These are phyloP conservation scores for Ictalurus furcatus DNA, from an alignment of 2,113 vertebrate genomes.

Conservation along the genomic window DNA sequence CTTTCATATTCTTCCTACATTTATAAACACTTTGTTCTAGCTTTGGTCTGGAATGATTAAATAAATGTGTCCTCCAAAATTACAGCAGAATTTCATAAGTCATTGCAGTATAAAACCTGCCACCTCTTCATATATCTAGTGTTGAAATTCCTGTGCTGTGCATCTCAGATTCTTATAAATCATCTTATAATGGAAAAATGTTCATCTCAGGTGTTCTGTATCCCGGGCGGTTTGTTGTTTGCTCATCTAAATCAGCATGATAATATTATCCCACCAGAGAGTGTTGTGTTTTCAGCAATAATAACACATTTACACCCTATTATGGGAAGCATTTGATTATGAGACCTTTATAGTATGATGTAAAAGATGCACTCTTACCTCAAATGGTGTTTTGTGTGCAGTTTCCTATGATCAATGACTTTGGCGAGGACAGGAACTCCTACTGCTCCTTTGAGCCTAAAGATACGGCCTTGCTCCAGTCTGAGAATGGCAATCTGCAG, in stretches of 20 bases:
- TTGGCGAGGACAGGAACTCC: constrained; percentile 85
- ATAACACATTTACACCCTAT: neutral
- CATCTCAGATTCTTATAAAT: constrained; percentile 2
- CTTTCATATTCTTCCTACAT: neutral
- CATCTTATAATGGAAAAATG: neutral
- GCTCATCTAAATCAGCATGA: constrained; percentile 16
- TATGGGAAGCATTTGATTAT: neutral
- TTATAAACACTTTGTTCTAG: too few relatives aligned
- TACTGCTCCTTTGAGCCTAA: constrained; percentile 86
- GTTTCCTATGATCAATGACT: constrained; percentile 92
- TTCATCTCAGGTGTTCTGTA: neutral
- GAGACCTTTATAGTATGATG: neutral
- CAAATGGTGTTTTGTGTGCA: constrained; percentile 58
- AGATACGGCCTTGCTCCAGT: constrained; percentile 88
- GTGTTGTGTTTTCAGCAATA: neutral
- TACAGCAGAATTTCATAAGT: neutral
- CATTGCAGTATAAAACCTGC: constrained; percentile 8
- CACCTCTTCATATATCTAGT: constrained; percentile 2
- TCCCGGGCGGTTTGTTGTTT: constrained; percentile 15
- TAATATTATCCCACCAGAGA: neutral
- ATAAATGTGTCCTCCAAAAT: constrained; percentile 1
- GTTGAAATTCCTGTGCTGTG: constrained; percentile 6
- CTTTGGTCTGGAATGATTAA: neutral
- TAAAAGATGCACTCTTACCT: constrained; percentile 7
- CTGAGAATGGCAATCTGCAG: constrained; percentile 89